Evolutionary conservation across 2,888 invertebrate genomes (phyloP), one percentile per base, ranked within the genome.

Genomic region (Drosophila pseudotalamancana): DNA sequence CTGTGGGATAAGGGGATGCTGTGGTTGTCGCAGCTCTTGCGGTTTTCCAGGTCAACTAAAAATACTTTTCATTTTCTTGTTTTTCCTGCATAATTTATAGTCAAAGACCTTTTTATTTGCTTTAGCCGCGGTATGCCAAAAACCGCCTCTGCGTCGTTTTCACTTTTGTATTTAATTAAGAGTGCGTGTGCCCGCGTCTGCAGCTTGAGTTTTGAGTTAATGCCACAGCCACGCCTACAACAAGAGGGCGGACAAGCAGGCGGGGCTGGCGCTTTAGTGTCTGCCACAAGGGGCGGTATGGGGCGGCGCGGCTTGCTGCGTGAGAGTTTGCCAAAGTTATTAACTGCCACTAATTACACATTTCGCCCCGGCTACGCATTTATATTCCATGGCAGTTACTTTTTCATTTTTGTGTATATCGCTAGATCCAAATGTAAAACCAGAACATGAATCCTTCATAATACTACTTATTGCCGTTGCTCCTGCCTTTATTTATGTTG

Each of bases 301-400:
- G 3, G 25, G n/a, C 21, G 6, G 21, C 34, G 54, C 25, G 35
- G 43, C 57, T 67, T n/a, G 31, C 31, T 46, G 77, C 64, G 77
- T 66, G 78, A 66, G 65, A 75, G 69, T 57, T 76, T 66, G 77
- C 66, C 48, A 78, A 80, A 78, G 80, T 78, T 78, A 80, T 78
- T 78, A 80, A 78, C 80, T 80, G 80, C 80, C 69, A 64, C 78
- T 78, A 78, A 78, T 78, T 78, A 78, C 68, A 68, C 80, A 78
- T 76, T 78, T 71, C 72, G 57, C 56, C 66, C 71, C 49, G 63
- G 65, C 76, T 61, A 76, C 76, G 77, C 71, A 77, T 77, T 77
- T 78, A 78, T 77, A 78, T 76, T 69, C 76, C 72, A 69, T 69
- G 76, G 69, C 55, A 64, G 63, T 75, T 68, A 57, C 53, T 75